A percentile compares a stretch with the other conserved stretches of the same genome.
These are phyloP conservation scores for Homarus gammarus DNA, from an alignment of 2,888 invertebrate genomes.

Conservation along the genomic window DNA sequence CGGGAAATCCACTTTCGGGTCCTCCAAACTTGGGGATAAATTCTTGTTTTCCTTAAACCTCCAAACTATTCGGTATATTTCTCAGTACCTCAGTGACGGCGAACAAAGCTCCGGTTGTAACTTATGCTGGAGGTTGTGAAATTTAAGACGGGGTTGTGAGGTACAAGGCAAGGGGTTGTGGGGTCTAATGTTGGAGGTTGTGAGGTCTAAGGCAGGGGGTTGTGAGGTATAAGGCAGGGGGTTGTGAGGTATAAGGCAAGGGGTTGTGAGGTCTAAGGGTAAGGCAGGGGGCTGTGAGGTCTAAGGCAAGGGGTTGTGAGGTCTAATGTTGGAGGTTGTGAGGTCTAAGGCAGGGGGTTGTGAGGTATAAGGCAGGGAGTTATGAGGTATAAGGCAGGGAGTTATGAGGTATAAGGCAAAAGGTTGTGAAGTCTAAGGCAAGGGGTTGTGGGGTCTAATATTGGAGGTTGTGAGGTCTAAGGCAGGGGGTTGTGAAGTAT, in stretches of 20 bases:
- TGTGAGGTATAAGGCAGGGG: no score
- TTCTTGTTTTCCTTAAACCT: slow-evolving; percentile 67
- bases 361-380: no score
- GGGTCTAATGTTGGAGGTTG: not conserved
- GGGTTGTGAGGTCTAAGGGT: not conserved
- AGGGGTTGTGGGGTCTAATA: not conserved
- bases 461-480: not conserved
- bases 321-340: not conserved
- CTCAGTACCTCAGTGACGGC: slow-evolving; percentile 20
- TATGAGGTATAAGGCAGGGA: no score
- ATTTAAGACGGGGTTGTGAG: not conserved
- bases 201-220: not conserved
- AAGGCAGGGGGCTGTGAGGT: not conserved
- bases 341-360: not conserved
- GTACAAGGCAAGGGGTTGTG: no score
- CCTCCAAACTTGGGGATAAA: slow-evolving; percentile 59
- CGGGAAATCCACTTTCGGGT: slow-evolving; percentile 56
- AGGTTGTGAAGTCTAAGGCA: not conserved
- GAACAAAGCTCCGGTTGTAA: not conserved
- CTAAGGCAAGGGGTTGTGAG: no score
- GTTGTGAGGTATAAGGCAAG: not conserved
- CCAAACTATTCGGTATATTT: slow-evolving; percentile 60
- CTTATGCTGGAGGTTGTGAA: not conserved
- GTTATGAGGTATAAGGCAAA: not conserved
- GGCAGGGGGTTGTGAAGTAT: no score